Conservation (phyloP, 2,113 vertebrate species). For the Deroptyus accipitrinus region DNA sequence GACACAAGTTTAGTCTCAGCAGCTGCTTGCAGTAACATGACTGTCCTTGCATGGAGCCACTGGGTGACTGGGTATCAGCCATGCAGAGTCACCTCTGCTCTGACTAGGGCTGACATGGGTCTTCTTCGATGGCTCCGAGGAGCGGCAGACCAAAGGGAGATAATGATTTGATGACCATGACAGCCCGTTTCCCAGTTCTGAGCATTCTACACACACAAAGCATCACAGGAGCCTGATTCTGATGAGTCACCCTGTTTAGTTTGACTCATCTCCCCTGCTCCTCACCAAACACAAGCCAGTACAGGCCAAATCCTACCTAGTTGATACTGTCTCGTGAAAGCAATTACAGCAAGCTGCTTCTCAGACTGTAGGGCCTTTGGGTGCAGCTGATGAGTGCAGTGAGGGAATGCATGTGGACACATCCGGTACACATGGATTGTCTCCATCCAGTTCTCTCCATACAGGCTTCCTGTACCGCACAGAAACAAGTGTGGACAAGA, state of each 20-base stretch:
- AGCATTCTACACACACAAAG: not conserved
- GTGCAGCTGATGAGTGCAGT: not conserved
- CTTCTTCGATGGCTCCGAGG: not conserved
- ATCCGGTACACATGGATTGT: not conserved
- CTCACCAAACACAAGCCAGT: not conserved
- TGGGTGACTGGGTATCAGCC: not conserved
- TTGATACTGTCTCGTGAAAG: not conserved
- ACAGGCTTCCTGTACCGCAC: not conserved
- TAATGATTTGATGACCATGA: fast-evolving
- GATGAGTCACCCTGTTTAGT: not conserved
- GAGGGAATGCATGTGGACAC: not conserved
- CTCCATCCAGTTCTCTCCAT: not conserved
- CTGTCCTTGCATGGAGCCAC: not conserved
- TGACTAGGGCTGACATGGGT: not conserved
- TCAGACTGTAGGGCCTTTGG: not conserved
- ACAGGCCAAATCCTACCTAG: slow-evolving; percentile 1
- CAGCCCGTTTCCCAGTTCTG: not conserved
- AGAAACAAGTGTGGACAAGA: not conserved
- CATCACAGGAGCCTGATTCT: not conserved
- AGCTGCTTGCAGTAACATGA: not conserved
- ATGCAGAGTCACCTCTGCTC: not conserved
- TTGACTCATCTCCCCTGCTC: not conserved
- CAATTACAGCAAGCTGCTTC: not conserved
- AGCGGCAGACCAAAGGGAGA: not conserved
- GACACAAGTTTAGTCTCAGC: not conserved